Evolutionary conservation across 2,797 vertebrate species (phyloP).

Genomic region (Enteromius trimaculatus): DNA sequence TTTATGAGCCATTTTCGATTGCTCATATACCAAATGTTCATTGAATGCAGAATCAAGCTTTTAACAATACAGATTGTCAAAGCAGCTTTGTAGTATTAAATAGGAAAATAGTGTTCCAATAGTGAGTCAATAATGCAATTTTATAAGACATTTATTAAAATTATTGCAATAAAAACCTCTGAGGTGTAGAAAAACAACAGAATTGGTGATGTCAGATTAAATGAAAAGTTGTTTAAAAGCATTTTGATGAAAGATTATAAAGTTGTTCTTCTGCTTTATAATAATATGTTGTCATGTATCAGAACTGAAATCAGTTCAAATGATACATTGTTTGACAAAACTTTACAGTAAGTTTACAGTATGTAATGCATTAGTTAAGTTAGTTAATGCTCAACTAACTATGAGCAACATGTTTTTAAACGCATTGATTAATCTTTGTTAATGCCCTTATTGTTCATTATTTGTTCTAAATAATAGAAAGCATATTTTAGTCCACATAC

Average conservation of each 20-base stretch:
- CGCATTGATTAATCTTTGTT: not conserved
- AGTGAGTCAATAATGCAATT: not conserved
- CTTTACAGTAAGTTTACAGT: not conserved
- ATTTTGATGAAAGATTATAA: not conserved
- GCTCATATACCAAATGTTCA: not conserved
- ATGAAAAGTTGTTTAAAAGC: not conserved
- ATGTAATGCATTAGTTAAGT: not conserved
- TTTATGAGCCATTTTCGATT: not conserved
- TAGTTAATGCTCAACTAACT: not conserved
- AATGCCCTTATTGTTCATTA: not conserved
- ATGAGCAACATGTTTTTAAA: not conserved
- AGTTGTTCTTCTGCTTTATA: not conserved
- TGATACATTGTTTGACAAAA: not conserved
- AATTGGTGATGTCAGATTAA: not conserved
- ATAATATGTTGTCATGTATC: not conserved
- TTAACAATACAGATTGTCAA: too few relatives aligned
- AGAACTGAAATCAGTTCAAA: not conserved
- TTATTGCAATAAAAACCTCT: not conserved
- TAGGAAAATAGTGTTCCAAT: too few relatives aligned
- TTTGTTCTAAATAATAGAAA: not conserved
- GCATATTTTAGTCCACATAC: not conserved
- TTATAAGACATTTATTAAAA: not conserved
- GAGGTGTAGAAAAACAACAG: not conserved
- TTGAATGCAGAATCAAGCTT: too few relatives aligned
- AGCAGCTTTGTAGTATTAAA: too few relatives aligned